Conservation (phyloP, 2,113 vertebrate species). For the Oreochromis tanganicae region DNA sequence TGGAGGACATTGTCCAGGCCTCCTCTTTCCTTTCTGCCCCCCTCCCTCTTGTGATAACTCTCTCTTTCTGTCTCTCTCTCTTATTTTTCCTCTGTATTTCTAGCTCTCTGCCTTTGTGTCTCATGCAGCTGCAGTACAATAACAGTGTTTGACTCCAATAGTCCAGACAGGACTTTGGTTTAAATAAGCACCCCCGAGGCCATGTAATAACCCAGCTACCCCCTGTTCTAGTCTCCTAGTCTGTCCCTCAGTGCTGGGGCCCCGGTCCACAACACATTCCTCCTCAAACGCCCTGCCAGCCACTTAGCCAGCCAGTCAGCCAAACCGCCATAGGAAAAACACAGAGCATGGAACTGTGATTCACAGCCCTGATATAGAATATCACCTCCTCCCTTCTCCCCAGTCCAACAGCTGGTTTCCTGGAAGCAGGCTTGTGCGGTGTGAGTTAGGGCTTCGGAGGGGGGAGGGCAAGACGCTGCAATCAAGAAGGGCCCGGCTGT, state of each 20-base stretch:
- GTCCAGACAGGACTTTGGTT: constrained; percentile 68
- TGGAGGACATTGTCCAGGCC: constrained; percentile 56
- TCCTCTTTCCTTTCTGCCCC: background rate
- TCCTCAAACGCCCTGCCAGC: constrained; percentile 40
- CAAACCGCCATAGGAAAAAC: constrained; percentile 67
- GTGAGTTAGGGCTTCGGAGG: constrained; percentile 8
- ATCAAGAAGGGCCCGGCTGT: constrained; percentile 2
- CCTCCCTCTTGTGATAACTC: constrained; percentile 11
- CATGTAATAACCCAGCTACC: constrained; percentile 60
- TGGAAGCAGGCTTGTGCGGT: constrained; percentile 57
- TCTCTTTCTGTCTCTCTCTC: constrained; percentile 11
- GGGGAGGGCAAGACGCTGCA: background rate
- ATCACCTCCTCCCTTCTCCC: constrained; percentile 56
- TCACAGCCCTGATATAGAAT: constrained; percentile 71
- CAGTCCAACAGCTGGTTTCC: constrained; percentile 70
- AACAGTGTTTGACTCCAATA: constrained; percentile 58
- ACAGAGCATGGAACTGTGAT: constrained; percentile 71
- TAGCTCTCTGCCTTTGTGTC: constrained; percentile 42
- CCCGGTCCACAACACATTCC: constrained; percentile 60
- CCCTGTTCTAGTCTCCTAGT: constrained; percentile 31
- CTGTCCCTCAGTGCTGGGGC: constrained; percentile 29
- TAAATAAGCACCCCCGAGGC: constrained; percentile 66
- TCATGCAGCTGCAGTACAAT: constrained; percentile 66
- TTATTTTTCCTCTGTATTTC: constrained; percentile 16
- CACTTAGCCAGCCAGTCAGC: constrained; percentile 38